phyloP scores from a whole-genome alignment of 2,113 vertebrate genomes.

The Orcinus orca region DNA sequence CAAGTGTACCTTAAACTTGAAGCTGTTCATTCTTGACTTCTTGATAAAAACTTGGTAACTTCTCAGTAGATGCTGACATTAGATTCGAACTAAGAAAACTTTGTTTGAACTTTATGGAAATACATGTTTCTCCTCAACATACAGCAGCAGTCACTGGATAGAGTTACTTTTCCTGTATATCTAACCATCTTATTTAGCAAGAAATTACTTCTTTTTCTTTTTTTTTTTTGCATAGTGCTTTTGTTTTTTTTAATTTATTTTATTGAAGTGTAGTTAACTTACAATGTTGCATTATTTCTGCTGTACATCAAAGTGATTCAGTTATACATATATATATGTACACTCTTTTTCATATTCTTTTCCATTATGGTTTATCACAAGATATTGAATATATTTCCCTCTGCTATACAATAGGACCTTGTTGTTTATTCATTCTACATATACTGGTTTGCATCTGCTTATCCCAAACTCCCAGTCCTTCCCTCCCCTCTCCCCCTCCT shows the following conservation, averaged over 20 bases:
- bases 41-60: background rate
- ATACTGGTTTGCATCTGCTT: background rate
- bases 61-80: background rate
- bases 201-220: slow-evolving; percentile 21
- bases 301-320: background rate
- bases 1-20: background rate
- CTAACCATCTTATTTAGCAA: slow-evolving; percentile 49
- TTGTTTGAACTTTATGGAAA: slow-evolving; percentile 42
- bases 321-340: background rate
- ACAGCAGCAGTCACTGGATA: background rate
- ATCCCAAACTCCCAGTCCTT: background rate
- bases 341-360: background rate
- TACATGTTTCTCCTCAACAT: slow-evolving; percentile 15
- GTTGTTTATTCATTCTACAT: background rate
- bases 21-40: background rate
- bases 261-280: background rate
- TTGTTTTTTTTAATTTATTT: background rate
- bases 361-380: background rate
- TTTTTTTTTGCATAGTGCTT: background rate
- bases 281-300: background rate
- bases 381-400: background rate
- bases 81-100: background rate
- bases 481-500: background rate
- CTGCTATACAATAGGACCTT: background rate
- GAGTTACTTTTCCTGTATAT: background rate